Conservation (phyloP, 2,888 invertebrate genomes). For the Eurytoma californica region DNA sequence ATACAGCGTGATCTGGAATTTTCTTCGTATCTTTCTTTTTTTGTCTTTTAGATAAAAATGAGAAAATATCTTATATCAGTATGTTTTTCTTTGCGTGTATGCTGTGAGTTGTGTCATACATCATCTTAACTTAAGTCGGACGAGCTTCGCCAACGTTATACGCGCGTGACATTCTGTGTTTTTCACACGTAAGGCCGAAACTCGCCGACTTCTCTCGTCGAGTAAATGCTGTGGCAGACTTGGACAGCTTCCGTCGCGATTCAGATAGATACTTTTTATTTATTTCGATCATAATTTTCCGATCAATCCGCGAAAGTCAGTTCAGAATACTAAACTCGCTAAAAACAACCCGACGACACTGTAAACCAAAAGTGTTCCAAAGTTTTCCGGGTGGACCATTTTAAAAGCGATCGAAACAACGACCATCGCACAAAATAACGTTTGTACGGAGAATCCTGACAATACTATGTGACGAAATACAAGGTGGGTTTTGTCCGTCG, state of each 20-base stretch:
- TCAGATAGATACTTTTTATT: conserved; percentile 28
- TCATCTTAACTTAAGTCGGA: conserved; percentile 18
- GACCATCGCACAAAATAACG: too few species aligned
- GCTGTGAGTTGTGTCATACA: conserved; percentile 4
- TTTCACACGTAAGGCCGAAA: neutral
- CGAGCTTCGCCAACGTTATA: neutral
- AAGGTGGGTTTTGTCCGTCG: too few species aligned
- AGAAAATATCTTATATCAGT: conserved; percentile 15
- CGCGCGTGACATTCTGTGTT: neutral
- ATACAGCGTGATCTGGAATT: conserved; percentile 33
- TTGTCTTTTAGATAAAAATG: conserved; percentile 10
- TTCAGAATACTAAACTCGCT: conserved; percentile 3
- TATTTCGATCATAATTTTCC: conserved; percentile 7
- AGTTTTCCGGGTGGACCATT: too few species aligned
- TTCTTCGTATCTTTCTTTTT: neutral
- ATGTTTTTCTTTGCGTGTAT: conserved; percentile 9
- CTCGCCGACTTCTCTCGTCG: neutral
- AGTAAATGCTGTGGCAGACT: conserved; percentile 42
- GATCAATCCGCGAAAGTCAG: neutral
- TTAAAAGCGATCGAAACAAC: neutral
- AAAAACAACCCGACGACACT: neutral
- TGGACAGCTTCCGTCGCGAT: conserved; percentile 21
- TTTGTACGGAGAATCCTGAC: too few species aligned
- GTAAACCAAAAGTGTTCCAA: neutral
- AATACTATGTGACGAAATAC: too few species aligned